Conservation (phyloP, 2,888 invertebrate species). For the Oscheius sp. region DNA sequence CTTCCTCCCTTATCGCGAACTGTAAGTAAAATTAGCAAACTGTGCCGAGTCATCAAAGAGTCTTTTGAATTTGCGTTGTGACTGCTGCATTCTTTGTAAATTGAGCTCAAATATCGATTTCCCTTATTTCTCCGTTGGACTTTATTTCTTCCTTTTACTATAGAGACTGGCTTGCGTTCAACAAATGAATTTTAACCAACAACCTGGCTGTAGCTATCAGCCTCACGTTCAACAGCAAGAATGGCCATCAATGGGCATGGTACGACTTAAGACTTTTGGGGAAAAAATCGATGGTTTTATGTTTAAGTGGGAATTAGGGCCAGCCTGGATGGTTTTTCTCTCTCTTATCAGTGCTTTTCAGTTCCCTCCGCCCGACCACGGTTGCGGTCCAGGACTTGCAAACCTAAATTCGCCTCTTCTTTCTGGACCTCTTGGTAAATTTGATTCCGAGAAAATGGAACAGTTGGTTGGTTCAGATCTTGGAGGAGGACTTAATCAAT, state of each 20-base stretch:
- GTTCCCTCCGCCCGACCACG: slow-evolving; percentile 18
- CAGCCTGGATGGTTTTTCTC: neutral
- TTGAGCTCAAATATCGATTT: neutral
- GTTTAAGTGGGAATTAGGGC: too few relatives aligned
- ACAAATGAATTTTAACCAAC: slow-evolving; percentile 19
- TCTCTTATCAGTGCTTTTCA: too few relatives aligned
- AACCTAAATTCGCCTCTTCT: slow-evolving; percentile 19
- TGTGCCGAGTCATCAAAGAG: neutral
- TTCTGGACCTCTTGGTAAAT: slow-evolving; percentile 2
- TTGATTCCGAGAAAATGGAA: neutral
- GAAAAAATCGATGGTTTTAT: too few relatives aligned
- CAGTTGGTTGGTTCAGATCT: neutral
- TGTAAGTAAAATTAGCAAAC: slow-evolving; percentile 5
- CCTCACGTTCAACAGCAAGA: slow-evolving; percentile 14
- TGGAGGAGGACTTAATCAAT: slow-evolving; percentile 23
- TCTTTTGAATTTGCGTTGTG: too few relatives aligned
- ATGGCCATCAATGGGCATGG: slow-evolving; percentile 11
- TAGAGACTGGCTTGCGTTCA: slow-evolving; percentile 5
- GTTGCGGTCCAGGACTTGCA: neutral
- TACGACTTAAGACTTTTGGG: neutral
- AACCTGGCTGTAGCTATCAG: slow-evolving; percentile 20
- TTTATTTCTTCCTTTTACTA: neutral
- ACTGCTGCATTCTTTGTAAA: too few relatives aligned
- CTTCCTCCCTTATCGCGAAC: neutral
- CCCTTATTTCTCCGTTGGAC: neutral